phyloP scores from a whole-genome alignment of 1,140 invertebrate genomes.

The Drosophila tsacasi region DNA sequence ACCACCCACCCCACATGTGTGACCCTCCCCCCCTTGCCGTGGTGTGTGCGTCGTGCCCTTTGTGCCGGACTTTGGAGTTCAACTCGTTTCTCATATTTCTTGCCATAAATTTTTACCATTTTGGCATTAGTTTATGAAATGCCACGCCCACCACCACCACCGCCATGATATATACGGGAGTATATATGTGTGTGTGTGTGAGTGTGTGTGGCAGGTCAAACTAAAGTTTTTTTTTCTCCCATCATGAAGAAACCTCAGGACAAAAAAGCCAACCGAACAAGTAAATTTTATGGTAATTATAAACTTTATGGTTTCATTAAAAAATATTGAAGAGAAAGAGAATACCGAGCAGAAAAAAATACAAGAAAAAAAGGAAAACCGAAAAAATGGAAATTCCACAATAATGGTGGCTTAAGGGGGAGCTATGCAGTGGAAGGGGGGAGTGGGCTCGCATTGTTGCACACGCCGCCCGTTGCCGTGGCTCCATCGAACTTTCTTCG shows the following conservation, averaged over 20 bases:
- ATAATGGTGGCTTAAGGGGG: slow-evolving; percentile 1
- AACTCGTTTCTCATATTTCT: slow-evolving; percentile 73
- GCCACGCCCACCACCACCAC: slow-evolving; percentile 35
- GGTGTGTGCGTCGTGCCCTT: slow-evolving; percentile 55
- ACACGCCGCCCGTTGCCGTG: background rate
- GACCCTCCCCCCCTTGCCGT: background rate
- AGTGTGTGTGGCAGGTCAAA: slow-evolving; percentile 34
- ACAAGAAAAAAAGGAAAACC: slow-evolving; percentile 8
- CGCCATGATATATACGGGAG: background rate
- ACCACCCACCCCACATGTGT: slow-evolving; percentile 1
- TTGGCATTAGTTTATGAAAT: slow-evolving; percentile 67
- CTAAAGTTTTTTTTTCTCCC: slow-evolving; percentile 45
- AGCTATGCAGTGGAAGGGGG: no score
- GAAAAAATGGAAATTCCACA: slow-evolving; percentile 31
- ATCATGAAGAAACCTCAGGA: slow-evolving; percentile 44
- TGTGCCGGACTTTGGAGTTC: slow-evolving; percentile 57
- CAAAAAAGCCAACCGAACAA: slow-evolving; percentile 52
- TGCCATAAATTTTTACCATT: slow-evolving; percentile 74
- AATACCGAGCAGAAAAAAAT: slow-evolving; percentile 3
- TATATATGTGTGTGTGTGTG: slow-evolving; percentile 1
- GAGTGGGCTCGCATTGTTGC: slow-evolving; percentile 24
- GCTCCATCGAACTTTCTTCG: slow-evolving; percentile 32
- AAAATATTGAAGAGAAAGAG: slow-evolving; percentile 54
- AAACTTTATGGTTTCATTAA: slow-evolving; percentile 78
- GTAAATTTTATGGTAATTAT: slow-evolving; percentile 79